phyloP scores from a whole-genome alignment of 2,888 invertebrate species.

The Rhimphoctona megacephalus region DNA sequence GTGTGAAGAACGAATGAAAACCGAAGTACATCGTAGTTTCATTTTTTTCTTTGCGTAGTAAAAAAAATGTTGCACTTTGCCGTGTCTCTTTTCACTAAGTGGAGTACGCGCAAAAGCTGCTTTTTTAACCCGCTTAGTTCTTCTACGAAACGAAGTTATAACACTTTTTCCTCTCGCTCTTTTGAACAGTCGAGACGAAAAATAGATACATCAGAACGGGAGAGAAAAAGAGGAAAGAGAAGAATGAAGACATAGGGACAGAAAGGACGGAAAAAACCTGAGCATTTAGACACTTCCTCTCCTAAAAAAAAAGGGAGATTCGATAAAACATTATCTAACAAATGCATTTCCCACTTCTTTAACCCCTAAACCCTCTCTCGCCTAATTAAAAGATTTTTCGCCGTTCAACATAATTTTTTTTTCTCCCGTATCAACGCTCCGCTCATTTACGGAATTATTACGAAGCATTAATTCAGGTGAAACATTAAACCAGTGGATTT shows the following conservation, averaged over 20 bases:
- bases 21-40: constrained; percentile 2
- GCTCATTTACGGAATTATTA: constrained; percentile 2
- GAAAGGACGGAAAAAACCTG: neutral
- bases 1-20: constrained; percentile 27
- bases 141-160: constrained; percentile 50
- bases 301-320: neutral
- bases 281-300: neutral
- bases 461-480: neutral
- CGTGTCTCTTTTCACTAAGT: constrained; percentile 21
- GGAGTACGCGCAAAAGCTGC: constrained; percentile 12
- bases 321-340: constrained; percentile 33
- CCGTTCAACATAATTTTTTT: neutral
- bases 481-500: neutral
- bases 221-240: neutral
- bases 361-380: neutral
- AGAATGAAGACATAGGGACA: neutral
- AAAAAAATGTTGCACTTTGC: constrained; percentile 22
- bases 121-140: constrained; percentile 49
- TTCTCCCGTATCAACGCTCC: neutral
- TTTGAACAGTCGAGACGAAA: neutral
- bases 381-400: neutral
- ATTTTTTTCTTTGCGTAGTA: neutral
- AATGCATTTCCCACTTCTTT: constrained; percentile 11
- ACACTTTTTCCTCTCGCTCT: constrained; percentile 1
- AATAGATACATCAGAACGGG: neutral